phyloP scores from a whole-genome alignment of 2,113 vertebrate species.

The Sinocyclocheilus anophthalmus region DNA sequence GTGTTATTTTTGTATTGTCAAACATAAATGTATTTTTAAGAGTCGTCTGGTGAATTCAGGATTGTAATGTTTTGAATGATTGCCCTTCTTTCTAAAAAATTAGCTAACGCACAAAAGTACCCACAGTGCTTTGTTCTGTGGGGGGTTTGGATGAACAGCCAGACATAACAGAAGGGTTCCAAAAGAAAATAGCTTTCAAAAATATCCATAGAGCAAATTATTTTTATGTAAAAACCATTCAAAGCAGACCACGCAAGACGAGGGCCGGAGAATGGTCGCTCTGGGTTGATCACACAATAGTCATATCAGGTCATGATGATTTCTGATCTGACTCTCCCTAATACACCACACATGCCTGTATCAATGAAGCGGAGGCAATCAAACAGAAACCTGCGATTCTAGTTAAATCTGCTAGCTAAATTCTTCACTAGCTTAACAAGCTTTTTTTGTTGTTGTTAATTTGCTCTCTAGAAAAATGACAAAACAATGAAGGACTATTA shows the following conservation, averaged over 20 bases:
- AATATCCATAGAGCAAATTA: not conserved
- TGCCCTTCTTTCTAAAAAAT: not conserved
- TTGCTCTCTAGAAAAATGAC: not conserved
- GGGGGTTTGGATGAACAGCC: not conserved
- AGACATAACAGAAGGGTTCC: not conserved
- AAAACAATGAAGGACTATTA: not conserved
- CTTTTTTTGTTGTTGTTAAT: not conserved
- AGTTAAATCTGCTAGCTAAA: not conserved
- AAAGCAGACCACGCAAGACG: not conserved
- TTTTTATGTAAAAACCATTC: constrained; percentile 1
- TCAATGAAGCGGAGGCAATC: no score
- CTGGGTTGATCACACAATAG: not conserved
- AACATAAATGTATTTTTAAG: not conserved
- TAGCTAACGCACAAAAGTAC: not conserved
- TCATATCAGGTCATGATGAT: no score
- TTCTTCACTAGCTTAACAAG: not conserved
- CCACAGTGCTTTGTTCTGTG: constrained; percentile 5
- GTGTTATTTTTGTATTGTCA: constrained; percentile 28
- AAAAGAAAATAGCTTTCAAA: constrained; percentile 2
- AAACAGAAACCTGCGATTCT: not conserved
- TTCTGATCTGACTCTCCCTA: no score
- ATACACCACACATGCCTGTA: no score
- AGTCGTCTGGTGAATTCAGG: constrained; percentile 2
- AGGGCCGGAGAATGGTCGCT: no score
- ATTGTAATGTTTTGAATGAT: constrained; percentile 13